Conservation (phyloP, 2,797 vertebrate species). For the Arnoldichthys spilopterus region DNA sequence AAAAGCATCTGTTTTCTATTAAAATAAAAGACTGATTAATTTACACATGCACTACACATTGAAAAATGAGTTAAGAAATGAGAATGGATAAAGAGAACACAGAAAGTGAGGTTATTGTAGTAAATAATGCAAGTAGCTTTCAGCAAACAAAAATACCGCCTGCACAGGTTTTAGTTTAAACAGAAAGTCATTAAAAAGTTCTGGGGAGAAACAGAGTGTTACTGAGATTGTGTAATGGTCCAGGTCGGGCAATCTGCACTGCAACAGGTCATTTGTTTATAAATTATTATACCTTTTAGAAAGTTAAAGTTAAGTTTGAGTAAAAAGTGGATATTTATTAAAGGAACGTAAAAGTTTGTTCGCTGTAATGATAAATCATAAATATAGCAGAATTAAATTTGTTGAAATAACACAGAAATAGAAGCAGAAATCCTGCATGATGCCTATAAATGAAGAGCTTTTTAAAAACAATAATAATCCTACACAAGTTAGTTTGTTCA, state of each 20-base stretch:
- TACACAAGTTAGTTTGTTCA: too few species aligned
- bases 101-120: background rate
- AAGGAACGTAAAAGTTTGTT: too few species aligned
- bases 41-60: too few species aligned
- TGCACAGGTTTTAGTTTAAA: background rate
- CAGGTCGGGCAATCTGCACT: background rate
- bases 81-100: background rate
- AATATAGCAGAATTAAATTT: too few species aligned
- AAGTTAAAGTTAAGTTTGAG: background rate
- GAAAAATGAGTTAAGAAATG: too few species aligned
- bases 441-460: too few species aligned
- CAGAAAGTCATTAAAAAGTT: background rate
- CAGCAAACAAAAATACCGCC: background rate
- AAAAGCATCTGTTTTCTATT: background rate
- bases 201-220: background rate
- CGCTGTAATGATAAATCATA: too few species aligned
- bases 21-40: background rate
- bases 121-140: background rate
- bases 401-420: too few species aligned
- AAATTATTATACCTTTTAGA: background rate
- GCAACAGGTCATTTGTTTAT: constrained; percentile 2
- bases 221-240: background rate
- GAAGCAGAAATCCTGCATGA: too few species aligned
- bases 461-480: too few species aligned
- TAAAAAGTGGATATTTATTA: background rate